phyloP scores from a whole-genome alignment of 2,797 vertebrate species.

The Anas flavirostris region DNA sequence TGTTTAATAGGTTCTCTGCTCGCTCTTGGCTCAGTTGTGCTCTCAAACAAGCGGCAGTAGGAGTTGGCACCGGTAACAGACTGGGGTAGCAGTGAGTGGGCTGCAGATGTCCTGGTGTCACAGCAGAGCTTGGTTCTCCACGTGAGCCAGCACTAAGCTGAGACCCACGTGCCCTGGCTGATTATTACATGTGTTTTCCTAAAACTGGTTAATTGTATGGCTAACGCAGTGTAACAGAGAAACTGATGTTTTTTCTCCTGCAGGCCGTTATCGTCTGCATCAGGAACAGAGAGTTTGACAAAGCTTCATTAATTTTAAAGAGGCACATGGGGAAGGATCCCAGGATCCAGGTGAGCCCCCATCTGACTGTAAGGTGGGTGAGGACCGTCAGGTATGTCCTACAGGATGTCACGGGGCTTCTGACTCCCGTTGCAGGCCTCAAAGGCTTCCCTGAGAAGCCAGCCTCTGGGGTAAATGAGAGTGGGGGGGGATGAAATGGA shows the following conservation, averaged over 20 bases:
- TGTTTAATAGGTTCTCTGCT: background rate
- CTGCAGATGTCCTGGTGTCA: rapidly evolving
- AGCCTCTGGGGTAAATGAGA: background rate
- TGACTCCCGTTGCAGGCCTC: rapidly evolving
- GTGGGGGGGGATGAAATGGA: background rate
- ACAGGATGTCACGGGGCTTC: rapidly evolving
- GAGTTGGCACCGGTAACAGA: rapidly evolving
- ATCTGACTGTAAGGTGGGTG: rapidly evolving
- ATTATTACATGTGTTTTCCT: rapidly evolving
- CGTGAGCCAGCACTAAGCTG: background rate
- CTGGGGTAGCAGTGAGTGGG: rapidly evolving
- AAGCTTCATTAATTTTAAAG: constrained; percentile 78
- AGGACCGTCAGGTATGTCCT: rapidly evolving
- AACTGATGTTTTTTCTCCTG: background rate
- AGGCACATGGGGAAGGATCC: constrained; percentile 73
- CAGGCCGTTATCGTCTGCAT: constrained; percentile 82
- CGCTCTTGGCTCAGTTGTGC: background rate
- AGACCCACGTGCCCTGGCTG: background rate
- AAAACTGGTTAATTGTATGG: background rate
- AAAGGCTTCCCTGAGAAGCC: background rate
- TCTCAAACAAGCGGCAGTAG: rapidly evolving
- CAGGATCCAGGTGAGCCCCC: constrained; percentile 67
- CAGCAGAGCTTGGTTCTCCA: background rate
- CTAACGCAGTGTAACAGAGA: background rate
- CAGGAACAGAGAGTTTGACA: constrained; percentile 79